Evolutionary conservation across 2,888 invertebrate genomes (phyloP).

Genomic region (Drosophila leonis): DNA sequence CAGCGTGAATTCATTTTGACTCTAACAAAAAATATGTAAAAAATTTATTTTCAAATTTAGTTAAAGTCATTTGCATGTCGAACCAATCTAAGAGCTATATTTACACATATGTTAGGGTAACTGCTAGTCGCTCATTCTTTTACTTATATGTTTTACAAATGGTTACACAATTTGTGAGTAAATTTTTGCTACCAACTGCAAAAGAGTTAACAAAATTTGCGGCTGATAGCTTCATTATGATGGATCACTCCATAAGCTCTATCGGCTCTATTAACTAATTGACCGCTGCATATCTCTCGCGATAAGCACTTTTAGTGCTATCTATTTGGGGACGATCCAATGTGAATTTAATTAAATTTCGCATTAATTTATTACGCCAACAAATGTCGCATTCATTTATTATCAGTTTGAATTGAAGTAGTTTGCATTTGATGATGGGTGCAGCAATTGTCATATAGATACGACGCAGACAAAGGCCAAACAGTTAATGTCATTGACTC

Average conservation of each 20-base stretch:
- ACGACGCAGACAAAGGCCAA: not conserved
- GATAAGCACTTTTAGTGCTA: constrained; percentile 22
- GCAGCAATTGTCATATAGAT: constrained; percentile 22
- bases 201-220: not conserved
- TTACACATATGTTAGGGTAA: not conserved
- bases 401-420: constrained; percentile 30
- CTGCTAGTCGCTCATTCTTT: no score
- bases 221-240: constrained; percentile 17
- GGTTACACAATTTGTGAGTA: not conserved
- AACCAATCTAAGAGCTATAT: no score
- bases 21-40: no score
- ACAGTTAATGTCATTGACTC: constrained; percentile 58
- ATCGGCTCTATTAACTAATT: constrained; percentile 26
- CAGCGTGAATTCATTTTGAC: no score
- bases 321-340: not conserved
- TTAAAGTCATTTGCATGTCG: not conserved
- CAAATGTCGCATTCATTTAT: constrained; percentile 35
- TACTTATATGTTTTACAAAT: not conserved
- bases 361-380: constrained; percentile 21
- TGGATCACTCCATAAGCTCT: constrained; percentile 1
- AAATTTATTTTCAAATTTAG: not conserved
- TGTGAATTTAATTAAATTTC: constrained; percentile 26
- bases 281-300: not conserved
- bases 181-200: not conserved
- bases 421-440: constrained; percentile 26